Percentiles rank a stretch among this genome's conserved stretches.
Evolutionary conservation across 2,888 invertebrate genomes (phyloP).

Genomic region (Scaptomyza reducta): DNA sequence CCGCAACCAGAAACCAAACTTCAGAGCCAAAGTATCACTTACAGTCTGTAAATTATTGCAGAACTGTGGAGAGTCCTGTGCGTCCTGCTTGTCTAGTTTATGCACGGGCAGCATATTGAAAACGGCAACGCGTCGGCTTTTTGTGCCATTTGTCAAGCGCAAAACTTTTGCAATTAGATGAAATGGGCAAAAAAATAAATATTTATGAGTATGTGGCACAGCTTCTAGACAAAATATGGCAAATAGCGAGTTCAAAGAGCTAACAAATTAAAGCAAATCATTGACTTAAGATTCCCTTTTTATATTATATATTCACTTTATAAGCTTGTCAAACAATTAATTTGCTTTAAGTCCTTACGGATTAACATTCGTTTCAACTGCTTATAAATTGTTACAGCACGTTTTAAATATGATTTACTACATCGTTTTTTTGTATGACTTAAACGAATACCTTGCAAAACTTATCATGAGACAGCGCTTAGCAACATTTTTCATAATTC

Average conservation of each 20-base stretch:
- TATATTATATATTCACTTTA: no score
- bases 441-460: constrained; percentile 25
- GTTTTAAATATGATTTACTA: background rate
- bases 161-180: constrained; percentile 72
- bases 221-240: background rate
- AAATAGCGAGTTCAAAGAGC: constrained; percentile 2
- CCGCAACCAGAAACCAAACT: constrained; percentile 32
- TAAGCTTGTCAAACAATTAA: no score
- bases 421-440: constrained; percentile 1
- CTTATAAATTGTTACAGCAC: background rate
- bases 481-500: constrained; percentile 56
- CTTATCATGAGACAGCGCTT: constrained; percentile 40
- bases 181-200: constrained; percentile 36
- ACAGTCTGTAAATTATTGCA: constrained; percentile 26
- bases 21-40: constrained; percentile 50
- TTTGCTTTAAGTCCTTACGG: no score
- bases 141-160: constrained; percentile 61
- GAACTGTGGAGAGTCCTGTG: background rate
- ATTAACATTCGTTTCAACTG: background rate
- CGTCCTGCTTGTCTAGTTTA: constrained; percentile 37
- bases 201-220: constrained; percentile 15
- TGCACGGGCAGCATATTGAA: constrained; percentile 69
- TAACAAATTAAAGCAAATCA: background rate
- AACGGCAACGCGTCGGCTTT: constrained; percentile 55
- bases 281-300: no score